Conservation (phyloP, 2,113 vertebrate species). For the Xenotilapia leptura region DNA sequence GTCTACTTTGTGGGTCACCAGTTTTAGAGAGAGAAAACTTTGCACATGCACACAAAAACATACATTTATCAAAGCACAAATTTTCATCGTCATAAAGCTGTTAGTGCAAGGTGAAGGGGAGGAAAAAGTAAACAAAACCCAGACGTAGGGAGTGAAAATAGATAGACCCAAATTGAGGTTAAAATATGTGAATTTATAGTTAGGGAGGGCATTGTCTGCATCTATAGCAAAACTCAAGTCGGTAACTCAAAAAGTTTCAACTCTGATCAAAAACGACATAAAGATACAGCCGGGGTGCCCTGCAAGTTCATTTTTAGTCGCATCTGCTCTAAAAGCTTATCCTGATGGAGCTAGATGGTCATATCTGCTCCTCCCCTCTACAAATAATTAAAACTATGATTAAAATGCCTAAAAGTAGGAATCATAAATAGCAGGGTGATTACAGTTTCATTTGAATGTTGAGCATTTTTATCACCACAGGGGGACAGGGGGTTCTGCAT, state of each 20-base stretch:
- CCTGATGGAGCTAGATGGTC: not conserved
- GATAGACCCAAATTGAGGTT: not conserved
- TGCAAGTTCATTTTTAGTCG: not conserved
- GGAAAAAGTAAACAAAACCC: not conserved
- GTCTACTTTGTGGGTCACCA: not conserved
- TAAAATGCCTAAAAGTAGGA: slow-evolving; percentile 30
- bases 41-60: not conserved
- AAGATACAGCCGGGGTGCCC: not conserved
- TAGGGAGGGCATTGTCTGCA: not conserved
- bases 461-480: slow-evolving; percentile 10
- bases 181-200: not conserved
- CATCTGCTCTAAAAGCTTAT: not conserved
- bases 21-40: not conserved
- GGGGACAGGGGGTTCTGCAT: not conserved
- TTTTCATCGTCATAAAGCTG: not conserved
- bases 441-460: slow-evolving; percentile 28
- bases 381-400: slow-evolving; percentile 39
- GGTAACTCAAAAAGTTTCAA: not conserved
- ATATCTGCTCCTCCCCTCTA: not conserved
- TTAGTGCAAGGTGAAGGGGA: not conserved
- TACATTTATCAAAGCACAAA: not conserved
- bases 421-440: slow-evolving; percentile 39
- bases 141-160: not conserved
- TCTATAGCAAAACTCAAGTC: not conserved
- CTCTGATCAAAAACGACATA: not conserved